Evolutionary conservation across 1,140 invertebrate genomes (phyloP).

Genomic region (Sesamia nonagrioides): DNA sequence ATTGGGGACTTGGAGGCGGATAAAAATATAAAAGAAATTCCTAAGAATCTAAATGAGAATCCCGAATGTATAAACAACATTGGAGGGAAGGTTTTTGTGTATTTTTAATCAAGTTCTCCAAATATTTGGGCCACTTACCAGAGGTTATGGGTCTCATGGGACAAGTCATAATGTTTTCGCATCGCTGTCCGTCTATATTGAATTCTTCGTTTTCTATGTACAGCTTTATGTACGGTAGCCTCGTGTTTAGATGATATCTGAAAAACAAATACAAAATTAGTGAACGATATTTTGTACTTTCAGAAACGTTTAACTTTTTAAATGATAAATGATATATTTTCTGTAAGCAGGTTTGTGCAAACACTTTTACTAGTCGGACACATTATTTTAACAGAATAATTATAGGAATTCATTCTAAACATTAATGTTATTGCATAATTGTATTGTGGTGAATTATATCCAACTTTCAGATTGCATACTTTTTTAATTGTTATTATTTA

Average conservation of each 20-base stretch:
- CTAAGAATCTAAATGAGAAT: not conserved
- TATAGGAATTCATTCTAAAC: no score
- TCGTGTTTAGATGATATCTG: slow-evolving; percentile 94
- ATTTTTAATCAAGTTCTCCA: slow-evolving; percentile 8
- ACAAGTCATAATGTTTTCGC: slow-evolving; percentile 98
- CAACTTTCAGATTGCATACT: no score
- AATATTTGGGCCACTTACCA: slow-evolving; percentile 78
- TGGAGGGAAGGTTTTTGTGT: not conserved
- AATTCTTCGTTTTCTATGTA: slow-evolving; percentile 98
- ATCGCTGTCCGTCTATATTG: slow-evolving; percentile 97
- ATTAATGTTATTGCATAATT: no score
- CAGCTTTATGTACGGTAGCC: slow-evolving; percentile 95
- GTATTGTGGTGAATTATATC: no score
- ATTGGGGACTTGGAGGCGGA: not conserved
- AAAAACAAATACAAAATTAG: slow-evolving; percentile 25
- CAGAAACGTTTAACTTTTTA: no score
- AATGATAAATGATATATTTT: no score
- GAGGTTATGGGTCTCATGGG: slow-evolving; percentile 96
- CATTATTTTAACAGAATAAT: no score
- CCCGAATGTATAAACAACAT: not conserved
- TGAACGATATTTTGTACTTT: no score
- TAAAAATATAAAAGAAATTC: slow-evolving; percentile 13
- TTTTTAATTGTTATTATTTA: no score
- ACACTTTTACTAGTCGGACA: no score
- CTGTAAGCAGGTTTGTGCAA: no score